phyloP scores from a whole-genome alignment of 1,140 invertebrate genomes.

The Samia ricini region DNA sequence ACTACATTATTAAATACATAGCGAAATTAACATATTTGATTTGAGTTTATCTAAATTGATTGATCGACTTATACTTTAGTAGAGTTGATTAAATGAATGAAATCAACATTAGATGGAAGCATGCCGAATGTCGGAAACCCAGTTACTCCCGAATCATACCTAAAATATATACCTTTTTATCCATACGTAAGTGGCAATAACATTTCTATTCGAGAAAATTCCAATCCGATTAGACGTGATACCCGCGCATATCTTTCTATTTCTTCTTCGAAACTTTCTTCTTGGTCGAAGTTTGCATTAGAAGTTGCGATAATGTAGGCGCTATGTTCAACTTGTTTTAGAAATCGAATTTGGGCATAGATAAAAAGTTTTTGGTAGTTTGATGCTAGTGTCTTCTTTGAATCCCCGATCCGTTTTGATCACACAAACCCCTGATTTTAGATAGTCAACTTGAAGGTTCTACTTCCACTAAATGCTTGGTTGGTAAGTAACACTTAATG shows the following conservation, averaged over 20 bases:
- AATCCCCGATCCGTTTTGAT: conserved; percentile 46
- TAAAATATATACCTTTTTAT: conserved; percentile 30
- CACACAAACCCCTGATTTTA: conserved; percentile 49
- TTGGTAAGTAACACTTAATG: conserved; percentile 31
- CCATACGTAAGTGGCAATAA: conserved; percentile 42
- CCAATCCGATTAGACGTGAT: conserved; percentile 61
- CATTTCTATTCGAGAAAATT: conserved; percentile 73
- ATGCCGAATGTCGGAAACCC: conserved; percentile 53
- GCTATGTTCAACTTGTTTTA: conserved; percentile 71
- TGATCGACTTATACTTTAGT: conserved; percentile 10
- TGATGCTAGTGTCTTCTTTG: conserved; percentile 68
- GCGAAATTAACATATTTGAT: neutral
- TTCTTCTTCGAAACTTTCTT: conserved; percentile 64
- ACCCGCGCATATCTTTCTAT: conserved; percentile 62
- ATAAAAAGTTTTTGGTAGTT: conserved; percentile 69
- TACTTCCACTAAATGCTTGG: conserved; percentile 16
- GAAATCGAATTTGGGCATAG: conserved; percentile 69
- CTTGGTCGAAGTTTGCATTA: conserved; percentile 70
- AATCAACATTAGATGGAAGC: conserved; percentile 39
- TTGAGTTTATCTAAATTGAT: neutral
- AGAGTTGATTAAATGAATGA: conserved; percentile 27
- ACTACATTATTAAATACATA: too few species aligned
- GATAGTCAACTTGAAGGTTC: conserved; percentile 22
- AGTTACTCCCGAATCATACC: conserved; percentile 37
- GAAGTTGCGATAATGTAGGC: conserved; percentile 71